Percentiles rank a stretch among this genome's conserved stretches.
Conservation (phyloP, 1,140 invertebrate species). For the Drosophila albomicans region DNA sequence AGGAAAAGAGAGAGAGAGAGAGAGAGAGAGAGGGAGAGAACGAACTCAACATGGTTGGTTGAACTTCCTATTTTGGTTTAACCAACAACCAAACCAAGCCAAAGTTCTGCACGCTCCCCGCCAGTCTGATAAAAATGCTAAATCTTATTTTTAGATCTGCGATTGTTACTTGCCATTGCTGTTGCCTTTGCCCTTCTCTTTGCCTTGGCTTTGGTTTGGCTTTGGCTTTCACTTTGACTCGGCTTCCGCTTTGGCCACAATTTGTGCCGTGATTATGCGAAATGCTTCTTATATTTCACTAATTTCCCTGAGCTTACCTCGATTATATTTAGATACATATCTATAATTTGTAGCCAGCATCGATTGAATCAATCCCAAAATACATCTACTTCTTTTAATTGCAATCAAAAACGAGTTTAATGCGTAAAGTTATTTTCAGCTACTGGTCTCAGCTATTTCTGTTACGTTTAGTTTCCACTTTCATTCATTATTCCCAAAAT, state of each 20-base stretch:
- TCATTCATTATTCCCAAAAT: no score
- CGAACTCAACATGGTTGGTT: conserved; percentile 56
- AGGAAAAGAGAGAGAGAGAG: no score
- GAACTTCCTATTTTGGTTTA: conserved; percentile 66
- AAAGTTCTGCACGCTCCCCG: not conserved
- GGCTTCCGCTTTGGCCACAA: conserved; percentile 29
- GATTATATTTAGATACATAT: conserved; percentile 28
- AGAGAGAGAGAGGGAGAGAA: not conserved
- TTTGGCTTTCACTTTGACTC: conserved; percentile 5
- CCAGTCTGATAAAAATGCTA: conserved; percentile 18
- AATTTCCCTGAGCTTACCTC: conserved; percentile 19
- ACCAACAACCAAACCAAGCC: not conserved
- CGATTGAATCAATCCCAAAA: conserved; percentile 18
- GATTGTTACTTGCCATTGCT: conserved; percentile 22
- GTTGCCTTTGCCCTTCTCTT: not conserved
- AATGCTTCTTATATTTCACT: conserved; percentile 39
- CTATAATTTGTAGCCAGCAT: conserved; percentile 20
- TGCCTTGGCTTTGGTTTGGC: conserved; percentile 1
- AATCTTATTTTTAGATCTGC: conserved; percentile 69
- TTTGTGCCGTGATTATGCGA: conserved; percentile 68
- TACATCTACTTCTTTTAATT: conserved; percentile 7
- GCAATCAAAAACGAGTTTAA: not conserved
- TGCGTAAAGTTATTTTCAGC: not conserved
- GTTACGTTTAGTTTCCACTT: no score
- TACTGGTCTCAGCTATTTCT: not conserved